Base-by-base conservation (phyloP, 2,888 invertebrate species). In the Serripes groenlandicus region DNA sequence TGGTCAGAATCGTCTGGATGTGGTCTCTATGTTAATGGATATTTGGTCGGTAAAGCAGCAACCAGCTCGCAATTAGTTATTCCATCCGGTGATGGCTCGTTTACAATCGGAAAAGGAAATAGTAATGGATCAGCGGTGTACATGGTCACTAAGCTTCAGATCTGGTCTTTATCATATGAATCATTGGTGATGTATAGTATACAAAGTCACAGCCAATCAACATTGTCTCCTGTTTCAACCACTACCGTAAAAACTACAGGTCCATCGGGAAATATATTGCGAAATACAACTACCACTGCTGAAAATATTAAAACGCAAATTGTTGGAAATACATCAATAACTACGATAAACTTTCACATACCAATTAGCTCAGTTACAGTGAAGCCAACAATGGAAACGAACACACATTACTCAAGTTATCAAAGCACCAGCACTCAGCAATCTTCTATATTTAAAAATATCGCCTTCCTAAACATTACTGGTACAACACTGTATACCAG, bases 381-480 rank as follows among this genome's bases (percentile, higher is more conserved):
- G n/a, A n/a, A n/a, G n/a, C n/a, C n/a, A n/a, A n/a, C n/a, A n/a
- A n/a, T n/a, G n/a, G n/a, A n/a, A n/a, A n/a, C n/a, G n/a, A n/a
- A n/a, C n/a, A n/a, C n/a, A n/a, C n/a, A n/a, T n/a, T n/a, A n/a
- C n/a, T n/a, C n/a, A n/a, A n/a, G n/a, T n/a, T n/a, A n/a, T n/a
- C n/a, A n/a, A n/a, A n/a, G n/a, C n/a, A n/a, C n/a, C n/a, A n/a
- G n/a, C n/a, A n/a, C n/a, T n/a, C n/a, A n/a, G n/a, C n/a, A n/a
- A n/a, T n/a, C 37, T 70, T 70, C 28, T n/a, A 21, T 5, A 11
- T 7, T 11, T 54, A 21, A 75, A 42, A 75, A 81, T 56, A 71
- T 85, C 35, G 82, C 66, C 15, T 86, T 88, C 56, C 35, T 72
- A 18, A 58, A 52, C 11, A 73, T 87, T 18, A 72, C 49, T 23